These are phyloP conservation scores for Galerucella calmariensis DNA, from an alignment of 2,888 invertebrate species.

Conservation along the genomic window DNA sequence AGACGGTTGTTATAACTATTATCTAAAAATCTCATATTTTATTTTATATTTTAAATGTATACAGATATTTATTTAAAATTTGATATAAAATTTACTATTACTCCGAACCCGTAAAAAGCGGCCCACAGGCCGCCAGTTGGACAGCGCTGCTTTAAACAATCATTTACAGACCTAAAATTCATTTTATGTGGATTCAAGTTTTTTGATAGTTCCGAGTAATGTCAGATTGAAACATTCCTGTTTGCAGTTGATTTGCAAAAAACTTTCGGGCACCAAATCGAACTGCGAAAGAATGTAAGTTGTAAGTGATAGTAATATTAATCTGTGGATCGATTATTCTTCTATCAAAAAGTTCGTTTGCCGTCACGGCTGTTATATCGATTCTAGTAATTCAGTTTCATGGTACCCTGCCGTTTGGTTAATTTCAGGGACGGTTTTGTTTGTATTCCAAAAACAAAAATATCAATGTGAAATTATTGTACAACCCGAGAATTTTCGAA, in stretches of 20 bases:
- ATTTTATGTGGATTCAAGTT: not conserved
- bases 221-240: slow-evolving; percentile 10
- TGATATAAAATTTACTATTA: no score
- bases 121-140: no score
- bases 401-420: slow-evolving; percentile 31
- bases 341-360: slow-evolving; percentile 35
- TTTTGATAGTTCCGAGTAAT: not conserved
- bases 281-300: slow-evolving; percentile 18
- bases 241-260: slow-evolving; percentile 14
- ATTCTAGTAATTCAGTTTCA: slow-evolving; percentile 38
- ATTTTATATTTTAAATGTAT: no score
- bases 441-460: not conserved
- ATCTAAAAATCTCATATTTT: no score
- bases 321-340: slow-evolving; percentile 7
- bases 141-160: not conserved
- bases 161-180: not conserved
- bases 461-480: not conserved
- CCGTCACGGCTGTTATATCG: slow-evolving; percentile 33
- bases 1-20: no score
- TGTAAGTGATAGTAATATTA: slow-evolving; percentile 15
- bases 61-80: no score
- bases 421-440: slow-evolving; percentile 5
- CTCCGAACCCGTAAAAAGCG: no score
- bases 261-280: slow-evolving; percentile 13
- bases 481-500: no score